Evolutionary conservation across 2,113 vertebrate species (phyloP).

Genomic region (Labeo rohita): DNA sequence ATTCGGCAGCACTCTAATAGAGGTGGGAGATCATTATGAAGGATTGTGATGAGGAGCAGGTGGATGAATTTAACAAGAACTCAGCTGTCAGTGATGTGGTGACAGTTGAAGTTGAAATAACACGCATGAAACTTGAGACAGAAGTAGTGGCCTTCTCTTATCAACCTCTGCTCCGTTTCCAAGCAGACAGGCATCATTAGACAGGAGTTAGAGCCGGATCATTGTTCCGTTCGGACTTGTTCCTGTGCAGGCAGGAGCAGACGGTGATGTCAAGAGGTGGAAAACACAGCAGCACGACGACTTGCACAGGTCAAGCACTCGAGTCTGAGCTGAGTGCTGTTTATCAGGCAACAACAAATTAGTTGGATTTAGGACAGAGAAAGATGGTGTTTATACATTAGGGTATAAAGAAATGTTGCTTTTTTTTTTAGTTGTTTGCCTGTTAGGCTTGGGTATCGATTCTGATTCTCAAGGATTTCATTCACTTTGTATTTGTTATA

Average conservation of each 20-base stretch:
- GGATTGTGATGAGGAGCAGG: slow-evolving; percentile 63
- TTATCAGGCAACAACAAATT: slow-evolving; percentile 31
- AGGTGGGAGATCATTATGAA: slow-evolving; percentile 71
- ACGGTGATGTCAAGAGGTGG: background rate
- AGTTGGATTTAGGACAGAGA: background rate
- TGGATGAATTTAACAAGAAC: slow-evolving; percentile 73
- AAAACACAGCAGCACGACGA: background rate
- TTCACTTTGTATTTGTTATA: background rate
- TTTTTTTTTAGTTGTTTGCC: background rate
- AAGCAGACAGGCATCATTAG: slow-evolving; percentile 69
- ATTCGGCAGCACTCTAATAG: background rate
- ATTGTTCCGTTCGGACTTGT: background rate
- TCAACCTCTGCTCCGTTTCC: slow-evolving; percentile 56
- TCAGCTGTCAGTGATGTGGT: slow-evolving; percentile 63
- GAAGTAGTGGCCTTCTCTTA: slow-evolving; percentile 57
- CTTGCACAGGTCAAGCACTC: slow-evolving; percentile 34
- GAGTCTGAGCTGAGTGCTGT: background rate
- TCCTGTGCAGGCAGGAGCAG: background rate
- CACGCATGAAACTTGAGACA: slow-evolving; percentile 52
- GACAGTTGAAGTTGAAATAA: slow-evolving; percentile 65
- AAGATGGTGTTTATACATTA: background rate
- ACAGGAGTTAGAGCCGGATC: slow-evolving; percentile 8
- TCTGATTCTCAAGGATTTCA: background rate
- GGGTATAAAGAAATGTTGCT: background rate
- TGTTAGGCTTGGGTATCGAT: too few species aligned